A percentile compares a stretch with the other conserved stretches of the same genome.
phyloP scores from a whole-genome alignment of 2,888 invertebrate genomes.

The Xestia xanthographa region DNA sequence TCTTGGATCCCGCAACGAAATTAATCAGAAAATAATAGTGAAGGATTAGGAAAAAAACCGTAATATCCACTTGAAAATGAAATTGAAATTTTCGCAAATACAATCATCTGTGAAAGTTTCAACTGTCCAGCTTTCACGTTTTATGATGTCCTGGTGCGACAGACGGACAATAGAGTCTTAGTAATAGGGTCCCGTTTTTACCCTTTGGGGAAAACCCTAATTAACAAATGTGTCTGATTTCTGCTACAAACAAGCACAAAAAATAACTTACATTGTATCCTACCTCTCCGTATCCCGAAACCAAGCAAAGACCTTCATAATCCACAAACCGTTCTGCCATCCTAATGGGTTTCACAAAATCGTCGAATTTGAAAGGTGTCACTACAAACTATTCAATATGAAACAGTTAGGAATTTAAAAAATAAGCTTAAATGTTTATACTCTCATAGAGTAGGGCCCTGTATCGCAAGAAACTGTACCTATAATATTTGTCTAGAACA shows the following conservation, averaged over 20 bases:
- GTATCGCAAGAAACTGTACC: neutral
- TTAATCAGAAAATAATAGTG: too few species aligned
- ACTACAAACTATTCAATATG: slow-evolving; percentile 34
- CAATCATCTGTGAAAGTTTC: too few species aligned
- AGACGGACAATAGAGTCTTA: too few species aligned
- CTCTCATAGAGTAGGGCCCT: neutral
- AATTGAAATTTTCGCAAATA: too few species aligned
- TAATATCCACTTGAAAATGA: too few species aligned
- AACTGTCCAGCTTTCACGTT: too few species aligned
- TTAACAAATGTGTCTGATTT: neutral
- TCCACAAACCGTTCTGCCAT: slow-evolving; percentile 15
- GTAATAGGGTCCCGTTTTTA: too few species aligned
- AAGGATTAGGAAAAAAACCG: too few species aligned
- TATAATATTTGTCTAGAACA: neutral
- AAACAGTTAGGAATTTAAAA: neutral
- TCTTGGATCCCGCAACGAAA: too few species aligned
- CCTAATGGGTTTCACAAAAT: slow-evolving; percentile 42
- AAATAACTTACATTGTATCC: slow-evolving; percentile 30
- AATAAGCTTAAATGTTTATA: neutral
- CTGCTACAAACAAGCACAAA: neutral
- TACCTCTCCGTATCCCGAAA: slow-evolving; percentile 48
- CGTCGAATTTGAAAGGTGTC: slow-evolving; percentile 35
- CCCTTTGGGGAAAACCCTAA: neutral
- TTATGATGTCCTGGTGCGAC: too few species aligned
- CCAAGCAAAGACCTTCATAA: slow-evolving; percentile 32